phyloP scores from a whole-genome alignment of 2,888 invertebrate genomes.

The Cephus pygmeus region DNA sequence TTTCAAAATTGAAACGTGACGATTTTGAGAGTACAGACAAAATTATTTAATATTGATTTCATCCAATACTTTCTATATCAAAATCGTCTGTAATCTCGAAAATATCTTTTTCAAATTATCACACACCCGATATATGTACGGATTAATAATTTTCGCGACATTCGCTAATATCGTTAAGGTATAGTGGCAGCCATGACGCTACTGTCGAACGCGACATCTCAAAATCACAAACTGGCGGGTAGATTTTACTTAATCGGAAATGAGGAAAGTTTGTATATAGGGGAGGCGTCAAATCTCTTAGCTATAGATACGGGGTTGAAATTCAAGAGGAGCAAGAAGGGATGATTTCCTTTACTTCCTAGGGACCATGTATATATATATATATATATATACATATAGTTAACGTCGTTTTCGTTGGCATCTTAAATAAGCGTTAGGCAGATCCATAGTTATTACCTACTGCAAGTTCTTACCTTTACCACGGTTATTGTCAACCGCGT shows the following conservation, averaged over 20 bases:
- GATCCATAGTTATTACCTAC: constrained; percentile 55
- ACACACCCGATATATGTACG: background rate
- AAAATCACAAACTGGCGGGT: constrained; percentile 19
- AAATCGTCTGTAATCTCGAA: background rate
- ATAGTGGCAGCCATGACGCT: background rate
- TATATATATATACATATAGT: constrained; percentile 53
- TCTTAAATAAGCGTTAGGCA: constrained; percentile 60
- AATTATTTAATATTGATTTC: background rate
- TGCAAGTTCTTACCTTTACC: constrained; percentile 25
- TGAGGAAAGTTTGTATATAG: constrained; percentile 50
- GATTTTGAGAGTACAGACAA: background rate
- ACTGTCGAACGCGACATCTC: background rate
- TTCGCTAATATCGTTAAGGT: background rate
- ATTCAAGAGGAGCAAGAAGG: constrained; percentile 16
- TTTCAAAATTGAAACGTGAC: background rate
- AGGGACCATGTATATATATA: background rate
- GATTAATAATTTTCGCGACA: background rate
- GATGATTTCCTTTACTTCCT: constrained; percentile 47
- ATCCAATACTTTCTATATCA: background rate
- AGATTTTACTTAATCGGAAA: constrained; percentile 54
- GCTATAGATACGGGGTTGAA: constrained; percentile 16
- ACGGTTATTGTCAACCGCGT: constrained; percentile 37
- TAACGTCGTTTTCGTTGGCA: constrained; percentile 48
- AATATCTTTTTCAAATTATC: background rate
- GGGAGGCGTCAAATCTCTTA: constrained; percentile 3